Base-by-base conservation (phyloP, 2,888 invertebrate species). In the Hymenopus coronatus region DNA sequence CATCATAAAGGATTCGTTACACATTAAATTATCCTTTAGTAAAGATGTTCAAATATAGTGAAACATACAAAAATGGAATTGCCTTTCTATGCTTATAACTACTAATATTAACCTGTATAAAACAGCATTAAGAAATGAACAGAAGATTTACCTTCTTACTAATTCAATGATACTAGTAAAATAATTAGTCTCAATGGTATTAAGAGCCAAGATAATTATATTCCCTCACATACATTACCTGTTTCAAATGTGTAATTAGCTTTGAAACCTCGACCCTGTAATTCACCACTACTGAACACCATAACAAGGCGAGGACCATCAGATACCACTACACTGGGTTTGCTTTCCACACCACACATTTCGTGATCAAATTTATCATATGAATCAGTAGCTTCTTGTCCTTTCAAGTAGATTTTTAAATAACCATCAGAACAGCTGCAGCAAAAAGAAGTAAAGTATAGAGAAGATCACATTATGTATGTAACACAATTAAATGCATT, bases 331-430 rank as follows among this genome's bases (percentile, higher is more conserved):
- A 96, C 95, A 88, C 96, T 95, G n/a, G 98, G 98, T 92, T 96
- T 95, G 89, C 95, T 95, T 89, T 94, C 94, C 91, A 96, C 96
- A 25, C 99, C 99, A 93, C 99, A 99, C 92, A 98, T 95, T 93
- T 98, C 98, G 92, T 97, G 96, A 93, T 98, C 98, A 93, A 97
- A 98, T 94, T 98, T 98, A 93, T 98, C 98, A 93, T 98, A 98
- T 83, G 98, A 97, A 93, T 98, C 98, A 88, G 97, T 97, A 81
- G 97, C 97, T 93, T 98, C 98, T 93, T 98, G 98, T 3, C 98
- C 98, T 92, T 97, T 97, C 89, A 98, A 94, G 94, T 98, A 98
- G 91, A 98, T 95, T 93, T 98, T 98, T 91, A 98, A 94, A 93
- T 98, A 98, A 85, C 98, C 98, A 93, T 98, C 98, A 54, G 97